Evolutionary conservation across 2,888 invertebrate genomes (phyloP).

Genomic region (Euzetes globulus): DNA sequence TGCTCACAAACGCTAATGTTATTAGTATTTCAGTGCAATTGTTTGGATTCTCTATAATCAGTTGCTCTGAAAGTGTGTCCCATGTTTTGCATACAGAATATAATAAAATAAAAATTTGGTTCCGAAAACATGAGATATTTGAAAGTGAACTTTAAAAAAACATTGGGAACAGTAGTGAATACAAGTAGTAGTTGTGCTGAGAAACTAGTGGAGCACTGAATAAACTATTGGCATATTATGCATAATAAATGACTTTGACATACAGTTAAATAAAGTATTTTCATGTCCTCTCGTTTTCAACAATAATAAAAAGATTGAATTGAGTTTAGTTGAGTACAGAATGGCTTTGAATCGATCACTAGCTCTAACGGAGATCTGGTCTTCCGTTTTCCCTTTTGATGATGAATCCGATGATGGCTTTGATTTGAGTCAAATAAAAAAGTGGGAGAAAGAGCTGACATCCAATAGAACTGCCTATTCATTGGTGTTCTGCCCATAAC

Average conservation of each 20-base stretch:
- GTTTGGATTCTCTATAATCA: constrained; percentile 9
- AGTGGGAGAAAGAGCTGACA: background rate
- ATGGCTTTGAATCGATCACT: constrained; percentile 1
- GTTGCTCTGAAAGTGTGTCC: background rate
- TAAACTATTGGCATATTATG: constrained; percentile 17
- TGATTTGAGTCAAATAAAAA: constrained; percentile 17
- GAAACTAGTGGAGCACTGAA: background rate
- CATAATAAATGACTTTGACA: constrained; percentile 6
- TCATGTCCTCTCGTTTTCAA: constrained; percentile 1
- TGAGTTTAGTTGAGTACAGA: background rate
- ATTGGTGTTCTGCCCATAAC: background rate
- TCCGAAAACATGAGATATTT: constrained; percentile 5
- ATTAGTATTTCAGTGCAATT: constrained; percentile 8
- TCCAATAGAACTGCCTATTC: background rate
- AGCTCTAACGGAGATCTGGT: constrained; percentile 13
- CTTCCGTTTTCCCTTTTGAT: constrained; percentile 17
- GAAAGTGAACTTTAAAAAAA: constrained; percentile 23
- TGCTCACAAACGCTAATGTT: constrained; percentile 5
- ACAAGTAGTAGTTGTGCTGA: too few species aligned
- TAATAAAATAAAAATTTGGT: background rate
- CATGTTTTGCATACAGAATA: constrained; percentile 17
- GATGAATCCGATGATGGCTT: constrained; percentile 4
- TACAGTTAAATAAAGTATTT: background rate
- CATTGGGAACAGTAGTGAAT: background rate
- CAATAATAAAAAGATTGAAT: background rate